Evolutionary conservation across 1,140 invertebrate genomes (phyloP).

Genomic region (Aleiodes sp.): DNA sequence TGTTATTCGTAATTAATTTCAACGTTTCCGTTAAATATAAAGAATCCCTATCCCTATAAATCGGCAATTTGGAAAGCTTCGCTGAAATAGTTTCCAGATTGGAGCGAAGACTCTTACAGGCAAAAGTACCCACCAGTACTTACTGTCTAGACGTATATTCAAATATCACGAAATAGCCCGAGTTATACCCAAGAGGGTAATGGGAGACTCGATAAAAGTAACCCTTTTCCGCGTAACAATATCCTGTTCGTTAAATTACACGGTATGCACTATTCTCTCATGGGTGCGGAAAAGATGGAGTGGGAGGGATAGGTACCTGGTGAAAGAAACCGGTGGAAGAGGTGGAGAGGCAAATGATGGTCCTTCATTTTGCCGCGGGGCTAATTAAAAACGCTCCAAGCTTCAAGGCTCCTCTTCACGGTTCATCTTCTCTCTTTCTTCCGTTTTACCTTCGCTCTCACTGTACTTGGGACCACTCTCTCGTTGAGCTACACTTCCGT

Average conservation of each 20-base stretch:
- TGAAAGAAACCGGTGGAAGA: neutral
- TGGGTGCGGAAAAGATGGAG: neutral
- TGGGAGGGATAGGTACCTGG: neutral
- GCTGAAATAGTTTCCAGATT: no score
- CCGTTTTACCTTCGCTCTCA: neutral
- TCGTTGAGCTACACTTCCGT: slow-evolving; percentile 24
- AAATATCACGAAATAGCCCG: neutral
- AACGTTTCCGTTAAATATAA: no score
- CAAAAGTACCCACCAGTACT: neutral
- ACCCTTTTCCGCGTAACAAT: slow-evolving; percentile 26
- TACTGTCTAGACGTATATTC: slow-evolving; percentile 14
- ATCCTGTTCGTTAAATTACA: slow-evolving; percentile 40
- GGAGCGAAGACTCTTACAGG: neutral
- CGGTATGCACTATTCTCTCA: slow-evolving; percentile 15
- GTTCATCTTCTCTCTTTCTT: slow-evolving; percentile 19
- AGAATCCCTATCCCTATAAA: no score
- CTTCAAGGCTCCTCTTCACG: slow-evolving; percentile 1
- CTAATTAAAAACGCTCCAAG: slow-evolving; percentile 43
- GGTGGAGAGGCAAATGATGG: slow-evolving; percentile 2
- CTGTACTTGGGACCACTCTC: neutral
- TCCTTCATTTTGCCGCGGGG: slow-evolving; percentile 37
- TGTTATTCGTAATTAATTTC: no score
- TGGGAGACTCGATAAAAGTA: slow-evolving; percentile 23
- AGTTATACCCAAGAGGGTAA: neutral
- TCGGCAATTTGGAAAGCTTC: neutral